These are phyloP conservation scores for Oligia strigilis DNA, from an alignment of 2,888 invertebrate species.

Conservation along the genomic window DNA sequence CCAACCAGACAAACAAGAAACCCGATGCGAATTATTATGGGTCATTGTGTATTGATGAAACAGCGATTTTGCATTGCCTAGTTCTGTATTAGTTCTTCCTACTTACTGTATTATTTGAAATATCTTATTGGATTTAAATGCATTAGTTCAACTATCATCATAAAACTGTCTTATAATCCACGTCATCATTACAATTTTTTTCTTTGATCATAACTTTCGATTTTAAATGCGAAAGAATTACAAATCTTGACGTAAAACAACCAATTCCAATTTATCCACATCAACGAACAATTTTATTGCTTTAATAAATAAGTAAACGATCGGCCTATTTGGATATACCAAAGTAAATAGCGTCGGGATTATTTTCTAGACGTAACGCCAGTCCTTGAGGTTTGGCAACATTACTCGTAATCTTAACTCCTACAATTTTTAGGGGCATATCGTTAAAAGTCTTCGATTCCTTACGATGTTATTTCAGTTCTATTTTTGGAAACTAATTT, in stretches of 20 bases:
- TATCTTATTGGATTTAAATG: not conserved
- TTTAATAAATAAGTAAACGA: conserved; percentile 28
- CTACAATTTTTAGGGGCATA: conserved; percentile 20
- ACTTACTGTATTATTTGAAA: not conserved
- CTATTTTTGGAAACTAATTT: conserved; percentile 42
- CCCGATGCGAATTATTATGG: not conserved
- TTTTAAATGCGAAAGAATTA: not conserved
- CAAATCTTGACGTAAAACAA: conserved; percentile 4
- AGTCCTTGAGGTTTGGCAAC: conserved; percentile 42
- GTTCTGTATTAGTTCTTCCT: not conserved
- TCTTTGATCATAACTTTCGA: not conserved
- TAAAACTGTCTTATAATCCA: not conserved
- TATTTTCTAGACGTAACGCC: conserved; percentile 57
- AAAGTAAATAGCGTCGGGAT: conserved; percentile 47
- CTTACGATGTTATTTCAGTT: conserved; percentile 37
- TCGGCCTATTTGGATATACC: conserved; percentile 44
- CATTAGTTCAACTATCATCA: not conserved
- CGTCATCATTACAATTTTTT: not conserved
- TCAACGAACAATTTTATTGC: conserved; percentile 34
- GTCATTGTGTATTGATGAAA: not conserved
- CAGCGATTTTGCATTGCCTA: not conserved
- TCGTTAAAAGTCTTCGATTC: conserved; percentile 19
- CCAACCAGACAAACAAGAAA: not conserved
- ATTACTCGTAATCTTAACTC: conserved; percentile 22
- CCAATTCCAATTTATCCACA: conserved; percentile 27